Evolutionary conservation across 2,113 vertebrate species (phyloP).

Genomic region (Oenanthe oenanthe): DNA sequence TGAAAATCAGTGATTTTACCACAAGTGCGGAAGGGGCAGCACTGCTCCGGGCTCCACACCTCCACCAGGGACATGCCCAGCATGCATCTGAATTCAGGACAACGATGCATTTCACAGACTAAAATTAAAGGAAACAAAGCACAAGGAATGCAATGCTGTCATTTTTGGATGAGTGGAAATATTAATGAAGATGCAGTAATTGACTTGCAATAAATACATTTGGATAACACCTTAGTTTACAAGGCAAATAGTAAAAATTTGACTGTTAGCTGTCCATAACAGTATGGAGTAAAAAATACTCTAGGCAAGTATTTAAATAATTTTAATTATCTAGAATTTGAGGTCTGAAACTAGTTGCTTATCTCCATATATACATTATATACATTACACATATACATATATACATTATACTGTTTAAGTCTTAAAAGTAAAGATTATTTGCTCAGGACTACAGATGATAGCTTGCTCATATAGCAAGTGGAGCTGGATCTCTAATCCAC

Average conservation of each 20-base stretch:
- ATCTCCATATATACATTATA: background rate
- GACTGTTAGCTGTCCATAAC: background rate
- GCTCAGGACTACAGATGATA: background rate
- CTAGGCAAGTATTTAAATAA: background rate
- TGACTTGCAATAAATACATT: background rate
- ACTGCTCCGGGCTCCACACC: conserved; percentile 80
- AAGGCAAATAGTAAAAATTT: background rate
- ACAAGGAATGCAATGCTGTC: background rate
- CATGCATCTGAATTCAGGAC: conserved; percentile 83
- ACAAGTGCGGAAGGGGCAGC: conserved; percentile 89
- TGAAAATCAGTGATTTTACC: conserved; percentile 75
- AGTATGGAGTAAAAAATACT: background rate
- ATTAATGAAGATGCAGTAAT: background rate
- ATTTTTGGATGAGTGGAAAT: background rate
- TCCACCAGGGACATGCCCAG: conserved; percentile 84
- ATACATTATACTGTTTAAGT: background rate
- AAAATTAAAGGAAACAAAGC: background rate
- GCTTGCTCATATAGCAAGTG: background rate
- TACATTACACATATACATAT: too few relatives aligned
- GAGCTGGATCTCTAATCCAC: background rate
- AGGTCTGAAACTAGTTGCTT: background rate
- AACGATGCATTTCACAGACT: conserved; percentile 92
- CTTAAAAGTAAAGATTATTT: background rate
- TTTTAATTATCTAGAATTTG: background rate
- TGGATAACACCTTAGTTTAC: background rate